Evolutionary conservation across 2,113 vertebrate species (phyloP).

Genomic region (Copsychus sechellarum): DNA sequence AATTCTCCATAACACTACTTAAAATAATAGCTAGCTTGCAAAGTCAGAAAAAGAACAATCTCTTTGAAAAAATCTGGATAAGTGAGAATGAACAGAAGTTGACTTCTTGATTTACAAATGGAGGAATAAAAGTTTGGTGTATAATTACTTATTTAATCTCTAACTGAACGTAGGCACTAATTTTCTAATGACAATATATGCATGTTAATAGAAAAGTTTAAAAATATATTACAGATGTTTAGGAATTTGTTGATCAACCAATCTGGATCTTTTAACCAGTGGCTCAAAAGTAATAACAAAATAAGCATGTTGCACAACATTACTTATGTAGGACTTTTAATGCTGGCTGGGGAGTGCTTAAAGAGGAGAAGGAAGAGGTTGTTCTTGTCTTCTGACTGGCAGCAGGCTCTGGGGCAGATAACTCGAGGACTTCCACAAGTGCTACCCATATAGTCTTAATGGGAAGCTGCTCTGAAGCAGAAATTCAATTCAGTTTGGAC

Average conservation of each 20-base stretch:
- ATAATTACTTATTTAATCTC: background rate
- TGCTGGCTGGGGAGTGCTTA: background rate
- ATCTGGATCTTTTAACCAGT: background rate
- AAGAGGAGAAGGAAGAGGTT: background rate
- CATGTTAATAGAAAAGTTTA: background rate
- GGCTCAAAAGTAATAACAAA: background rate
- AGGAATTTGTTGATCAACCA: background rate
- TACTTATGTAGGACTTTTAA: background rate
- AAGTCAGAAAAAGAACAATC: background rate
- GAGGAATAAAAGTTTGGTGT: background rate
- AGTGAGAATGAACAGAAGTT: background rate
- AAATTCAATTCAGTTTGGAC: slow-evolving; percentile 54
- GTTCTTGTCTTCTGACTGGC: slow-evolving; percentile 16
- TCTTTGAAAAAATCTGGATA: background rate
- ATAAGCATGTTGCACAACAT: background rate
- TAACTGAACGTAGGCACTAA: background rate
- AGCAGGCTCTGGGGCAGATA: background rate
- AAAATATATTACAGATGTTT: background rate
- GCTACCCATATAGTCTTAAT: background rate
- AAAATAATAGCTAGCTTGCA: background rate
- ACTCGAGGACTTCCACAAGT: background rate
- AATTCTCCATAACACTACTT: background rate
- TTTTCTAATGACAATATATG: background rate
- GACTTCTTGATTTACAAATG: background rate
- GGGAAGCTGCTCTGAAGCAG: slow-evolving; percentile 23